Evolutionary conservation across 2,888 invertebrate genomes (phyloP).

Genomic region (Xiphydria camelus): DNA sequence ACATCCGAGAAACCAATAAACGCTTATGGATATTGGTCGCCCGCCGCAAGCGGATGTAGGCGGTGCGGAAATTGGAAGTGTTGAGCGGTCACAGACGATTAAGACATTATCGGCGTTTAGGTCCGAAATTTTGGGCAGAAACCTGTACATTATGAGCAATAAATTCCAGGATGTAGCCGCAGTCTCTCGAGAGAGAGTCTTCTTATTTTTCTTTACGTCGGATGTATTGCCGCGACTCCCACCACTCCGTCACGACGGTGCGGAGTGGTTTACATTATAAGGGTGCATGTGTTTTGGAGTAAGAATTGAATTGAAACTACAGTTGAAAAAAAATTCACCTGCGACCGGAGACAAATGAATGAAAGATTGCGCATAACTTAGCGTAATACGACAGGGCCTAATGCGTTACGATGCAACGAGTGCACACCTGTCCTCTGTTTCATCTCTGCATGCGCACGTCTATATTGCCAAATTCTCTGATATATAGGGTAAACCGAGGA

Average conservation of each 20-base stretch:
- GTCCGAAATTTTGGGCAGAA: constrained; percentile 10
- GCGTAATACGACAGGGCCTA: background rate
- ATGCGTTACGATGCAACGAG: background rate
- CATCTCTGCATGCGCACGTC: too few species aligned
- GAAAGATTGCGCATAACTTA: background rate
- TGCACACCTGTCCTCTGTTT: background rate
- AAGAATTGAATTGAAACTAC: too few species aligned
- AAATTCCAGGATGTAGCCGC: constrained; percentile 3
- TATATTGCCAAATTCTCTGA: too few species aligned
- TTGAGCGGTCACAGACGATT: constrained; percentile 10
- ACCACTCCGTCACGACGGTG: too few species aligned
- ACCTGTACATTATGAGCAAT: constrained; percentile 11
- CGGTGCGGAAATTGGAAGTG: constrained; percentile 8
- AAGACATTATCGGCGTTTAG: constrained; percentile 14
- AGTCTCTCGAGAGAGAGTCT: background rate
- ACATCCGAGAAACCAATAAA: constrained; percentile 1
- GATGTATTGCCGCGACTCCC: too few species aligned
- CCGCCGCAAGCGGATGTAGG: constrained; percentile 10
- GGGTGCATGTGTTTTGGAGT: too few species aligned
- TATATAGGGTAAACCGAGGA: too few species aligned
- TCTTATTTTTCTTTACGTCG: too few species aligned
- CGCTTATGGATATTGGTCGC: constrained; percentile 1
- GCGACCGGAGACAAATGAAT: background rate
- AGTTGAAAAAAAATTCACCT: background rate
- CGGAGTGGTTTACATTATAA: too few species aligned